A percentile compares a stretch with the other conserved stretches of the same genome.
Evolutionary conservation across 2,888 invertebrate genomes (phyloP).

Genomic region (Drosophila subsilvestris): DNA sequence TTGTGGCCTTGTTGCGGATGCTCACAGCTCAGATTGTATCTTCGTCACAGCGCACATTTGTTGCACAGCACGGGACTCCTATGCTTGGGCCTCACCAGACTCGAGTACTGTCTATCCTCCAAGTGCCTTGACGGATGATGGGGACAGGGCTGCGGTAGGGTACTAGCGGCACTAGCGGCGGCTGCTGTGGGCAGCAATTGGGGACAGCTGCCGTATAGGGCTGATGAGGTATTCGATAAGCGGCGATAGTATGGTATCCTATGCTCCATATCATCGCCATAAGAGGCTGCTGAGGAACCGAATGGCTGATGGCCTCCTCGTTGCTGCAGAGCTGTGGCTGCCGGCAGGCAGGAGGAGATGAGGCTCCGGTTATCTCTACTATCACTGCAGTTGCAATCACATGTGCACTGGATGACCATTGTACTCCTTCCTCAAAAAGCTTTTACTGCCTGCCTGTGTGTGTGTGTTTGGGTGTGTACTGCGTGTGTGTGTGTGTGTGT

Average conservation of each 20-base stretch:
- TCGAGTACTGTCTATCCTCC: constrained; percentile 63
- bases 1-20: constrained; percentile 61
- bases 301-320: not conserved
- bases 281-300: constrained; percentile 43
- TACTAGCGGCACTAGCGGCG: not conserved
- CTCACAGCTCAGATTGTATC: constrained; percentile 81
- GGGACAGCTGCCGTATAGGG: constrained; percentile 82
- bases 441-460: constrained; percentile 6
- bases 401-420: constrained; percentile 83
- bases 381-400: constrained; percentile 83
- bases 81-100: constrained; percentile 62
- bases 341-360: constrained; percentile 55
- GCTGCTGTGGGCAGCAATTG: constrained; percentile 65
- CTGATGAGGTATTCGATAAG: constrained; percentile 80
- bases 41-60: constrained; percentile 84
- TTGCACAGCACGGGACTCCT: constrained; percentile 79
- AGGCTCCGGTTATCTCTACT: constrained; percentile 71
- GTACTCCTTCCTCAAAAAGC: constrained; percentile 47
- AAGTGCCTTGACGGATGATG: constrained; percentile 10
- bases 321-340: not conserved
- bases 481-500: constrained; percentile 1
- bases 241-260: constrained; percentile 75
- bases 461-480: constrained; percentile 9
- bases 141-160: constrained; percentile 19
- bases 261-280: constrained; percentile 80